A percentile compares a stretch with the other conserved stretches of the same genome.
Conservation (phyloP, 2,113 vertebrate species). For the Heptranchias perlo region DNA sequence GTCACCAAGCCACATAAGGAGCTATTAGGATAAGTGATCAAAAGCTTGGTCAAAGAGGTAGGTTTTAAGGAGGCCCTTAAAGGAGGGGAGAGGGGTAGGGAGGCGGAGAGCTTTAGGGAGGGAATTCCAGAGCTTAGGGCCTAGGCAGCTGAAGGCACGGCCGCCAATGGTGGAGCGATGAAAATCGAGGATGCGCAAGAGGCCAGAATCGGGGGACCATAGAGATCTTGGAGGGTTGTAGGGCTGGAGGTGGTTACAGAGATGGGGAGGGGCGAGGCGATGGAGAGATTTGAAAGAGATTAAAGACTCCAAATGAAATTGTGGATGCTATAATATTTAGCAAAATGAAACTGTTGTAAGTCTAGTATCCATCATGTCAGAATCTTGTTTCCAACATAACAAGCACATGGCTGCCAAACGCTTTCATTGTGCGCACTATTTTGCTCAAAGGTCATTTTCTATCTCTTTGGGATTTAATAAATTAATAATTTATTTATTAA, state of each 20-base stretch:
- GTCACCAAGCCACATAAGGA: not conserved
- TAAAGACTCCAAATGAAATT: not conserved
- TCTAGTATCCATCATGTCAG: no score
- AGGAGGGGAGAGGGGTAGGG: not conserved
- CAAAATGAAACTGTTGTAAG: not conserved
- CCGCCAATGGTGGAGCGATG: not conserved
- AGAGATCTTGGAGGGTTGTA: not conserved
- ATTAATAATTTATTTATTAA: no score
- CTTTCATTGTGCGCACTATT: not conserved
- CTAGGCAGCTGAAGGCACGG: not conserved
- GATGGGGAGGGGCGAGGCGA: not conserved
- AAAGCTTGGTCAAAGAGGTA: no score
- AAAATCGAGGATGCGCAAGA: not conserved
- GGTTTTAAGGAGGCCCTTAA: not conserved
- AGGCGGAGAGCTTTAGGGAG: not conserved
- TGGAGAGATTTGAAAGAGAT: not conserved
- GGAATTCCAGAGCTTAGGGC: not conserved
- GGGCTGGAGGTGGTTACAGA: not conserved
- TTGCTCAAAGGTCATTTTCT: not conserved
- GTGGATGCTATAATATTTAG: not conserved
- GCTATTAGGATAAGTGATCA: not conserved
- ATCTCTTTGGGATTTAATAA: not conserved
- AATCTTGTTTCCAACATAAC: no score
- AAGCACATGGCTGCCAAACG: not conserved
- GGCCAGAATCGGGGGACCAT: not conserved